Evolutionary conservation across 2,888 invertebrate species (phyloP), one percentile per base, ranked within the genome.

Genomic region (Thecophora atra): DNA sequence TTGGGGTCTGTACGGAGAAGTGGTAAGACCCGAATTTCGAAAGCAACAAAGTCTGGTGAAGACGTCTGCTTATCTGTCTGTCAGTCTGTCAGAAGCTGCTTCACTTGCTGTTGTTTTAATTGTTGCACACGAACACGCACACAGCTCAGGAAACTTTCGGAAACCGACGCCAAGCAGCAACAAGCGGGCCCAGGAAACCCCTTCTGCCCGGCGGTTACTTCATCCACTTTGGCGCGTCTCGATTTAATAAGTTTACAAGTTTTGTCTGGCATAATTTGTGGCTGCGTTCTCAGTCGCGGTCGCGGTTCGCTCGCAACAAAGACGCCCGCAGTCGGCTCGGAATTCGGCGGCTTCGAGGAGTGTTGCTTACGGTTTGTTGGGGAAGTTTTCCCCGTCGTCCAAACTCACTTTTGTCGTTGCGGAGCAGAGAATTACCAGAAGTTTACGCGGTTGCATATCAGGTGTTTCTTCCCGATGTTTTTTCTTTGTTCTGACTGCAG

Each of bases 251-350:
- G 64, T 47, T 64, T 47, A 26, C 44, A 64, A 64, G 26, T 47
- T 64, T 24, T 24, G 47, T 64, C 64, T 64, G 64, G 44, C 64
- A 47, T 64, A 47, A 64, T 64, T 64, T 47, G 64, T 47, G 64
- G 64, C 26, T 47, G 47, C 19, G 17, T 64, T 30, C 21, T 64
- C 64, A 44, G 24, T 15, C 26, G 58, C 17, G 28, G 58, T 28
- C 26, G 24, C 26, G 8, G 13, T 58, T 15, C 58, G 58, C 58
- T 24, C 58, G 58, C 6, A 1, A 24, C 24, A 13, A 58, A 28
- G 58, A 28, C 26, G 24, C 26, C 24, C 28, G 58, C 3, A 5
- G 6, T 17, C 15, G 24, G 37, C 37, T 37, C 15, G 58, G 26
- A 4, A 21, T 56, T 15, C 26, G 56, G 24, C 3, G 56, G 17